Conservation (phyloP, 2,113 vertebrate genomes). For the Mastomys natalensis region DNA sequence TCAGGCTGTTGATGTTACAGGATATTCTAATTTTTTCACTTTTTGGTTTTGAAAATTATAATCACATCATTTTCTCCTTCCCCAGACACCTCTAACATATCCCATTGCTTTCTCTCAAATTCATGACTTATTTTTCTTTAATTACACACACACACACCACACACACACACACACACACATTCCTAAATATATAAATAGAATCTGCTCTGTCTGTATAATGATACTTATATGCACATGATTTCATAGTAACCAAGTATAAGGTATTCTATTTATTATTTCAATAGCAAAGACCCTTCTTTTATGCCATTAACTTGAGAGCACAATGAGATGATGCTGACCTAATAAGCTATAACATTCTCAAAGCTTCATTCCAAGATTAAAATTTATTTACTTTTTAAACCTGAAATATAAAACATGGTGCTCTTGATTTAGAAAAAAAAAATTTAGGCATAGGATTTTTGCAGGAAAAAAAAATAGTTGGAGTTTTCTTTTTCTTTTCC, state of each 20-base stretch:
- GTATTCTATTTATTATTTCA: background rate
- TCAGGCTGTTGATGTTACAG: background rate
- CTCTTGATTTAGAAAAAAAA: slow-evolving; percentile 4
- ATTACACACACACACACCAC: no score
- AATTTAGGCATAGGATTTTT: background rate
- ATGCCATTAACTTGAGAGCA: slow-evolving; percentile 25
- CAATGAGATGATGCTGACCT: background rate
- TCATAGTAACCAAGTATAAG: background rate
- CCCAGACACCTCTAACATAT: background rate
- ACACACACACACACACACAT: no score
- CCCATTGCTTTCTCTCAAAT: background rate
- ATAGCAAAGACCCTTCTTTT: background rate
- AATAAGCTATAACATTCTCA: background rate
- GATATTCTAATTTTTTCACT: background rate
- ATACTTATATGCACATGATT: background rate
- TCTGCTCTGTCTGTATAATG: background rate
- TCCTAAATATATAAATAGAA: no score
- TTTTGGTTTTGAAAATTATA: background rate
- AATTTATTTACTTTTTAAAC: background rate
- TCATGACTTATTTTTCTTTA: background rate
- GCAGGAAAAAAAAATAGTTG: background rate
- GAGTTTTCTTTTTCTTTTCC: background rate
- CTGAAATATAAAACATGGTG: slow-evolving; percentile 7
- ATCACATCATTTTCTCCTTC: background rate
- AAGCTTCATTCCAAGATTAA: slow-evolving; percentile 10